Evolutionary conservation across 2,113 vertebrate species (phyloP).

Genomic region (Corythaixoides concolor): DNA sequence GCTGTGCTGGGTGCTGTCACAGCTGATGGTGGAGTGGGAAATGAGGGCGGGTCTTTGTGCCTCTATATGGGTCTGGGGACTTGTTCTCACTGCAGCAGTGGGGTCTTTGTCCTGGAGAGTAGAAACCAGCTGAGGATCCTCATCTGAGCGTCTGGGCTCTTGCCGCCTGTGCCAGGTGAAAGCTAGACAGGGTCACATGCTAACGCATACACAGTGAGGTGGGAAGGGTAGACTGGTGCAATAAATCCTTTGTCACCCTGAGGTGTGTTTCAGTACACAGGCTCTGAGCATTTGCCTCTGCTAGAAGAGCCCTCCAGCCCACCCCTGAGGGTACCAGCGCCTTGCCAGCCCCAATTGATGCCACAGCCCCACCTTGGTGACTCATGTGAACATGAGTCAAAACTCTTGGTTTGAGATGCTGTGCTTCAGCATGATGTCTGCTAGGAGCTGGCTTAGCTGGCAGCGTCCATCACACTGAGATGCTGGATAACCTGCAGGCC

Average conservation of each 20-base stretch:
- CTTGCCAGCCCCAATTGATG: not conserved
- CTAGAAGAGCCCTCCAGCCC: not conserved
- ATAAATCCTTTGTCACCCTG: not conserved
- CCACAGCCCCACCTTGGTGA: not conserved
- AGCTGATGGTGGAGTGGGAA: not conserved
- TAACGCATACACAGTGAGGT: fast-evolving
- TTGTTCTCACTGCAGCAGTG: not conserved
- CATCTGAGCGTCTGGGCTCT: not conserved
- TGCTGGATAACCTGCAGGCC: not conserved
- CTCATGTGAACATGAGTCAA: not conserved
- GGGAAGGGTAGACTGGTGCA: not conserved
- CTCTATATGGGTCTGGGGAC: not conserved
- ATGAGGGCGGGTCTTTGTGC: not conserved
- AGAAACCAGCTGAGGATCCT: not conserved
- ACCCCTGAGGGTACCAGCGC: not conserved
- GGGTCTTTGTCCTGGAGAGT: not conserved
- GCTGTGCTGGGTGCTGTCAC: not conserved
- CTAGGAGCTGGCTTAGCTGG: not conserved
- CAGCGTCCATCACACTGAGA: fast-evolving
- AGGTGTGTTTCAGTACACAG: not conserved
- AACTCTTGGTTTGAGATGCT: not conserved
- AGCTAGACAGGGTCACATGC: not conserved
- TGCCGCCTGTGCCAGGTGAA: not conserved
- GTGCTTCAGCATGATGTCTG: not conserved
- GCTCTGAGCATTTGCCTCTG: not conserved